These are phyloP conservation scores for Neocloeon triangulifer DNA, from an alignment of 1,140 invertebrate genomes.

Conservation along the genomic window DNA sequence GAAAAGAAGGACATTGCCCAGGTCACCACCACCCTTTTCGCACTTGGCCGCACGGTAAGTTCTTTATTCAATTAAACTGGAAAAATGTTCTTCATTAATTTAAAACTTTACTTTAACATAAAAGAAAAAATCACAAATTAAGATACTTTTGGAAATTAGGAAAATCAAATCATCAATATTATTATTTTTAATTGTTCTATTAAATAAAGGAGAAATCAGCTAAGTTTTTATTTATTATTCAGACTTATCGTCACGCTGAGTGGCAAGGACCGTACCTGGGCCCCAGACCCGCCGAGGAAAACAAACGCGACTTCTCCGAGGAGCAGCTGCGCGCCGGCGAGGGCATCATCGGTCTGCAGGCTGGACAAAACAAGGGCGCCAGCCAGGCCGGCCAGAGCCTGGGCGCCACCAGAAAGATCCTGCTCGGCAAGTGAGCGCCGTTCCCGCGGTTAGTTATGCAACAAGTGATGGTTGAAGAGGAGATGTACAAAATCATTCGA, in stretches of 20 bases:
- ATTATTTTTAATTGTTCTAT: constrained; percentile 8
- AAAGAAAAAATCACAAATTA: not conserved
- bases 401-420: constrained; percentile 65
- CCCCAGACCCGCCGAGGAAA: constrained; percentile 63
- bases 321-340: constrained; percentile 68
- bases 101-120: not conserved
- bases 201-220: constrained; percentile 3
- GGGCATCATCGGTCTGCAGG: constrained; percentile 71
- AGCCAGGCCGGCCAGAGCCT: constrained; percentile 74
- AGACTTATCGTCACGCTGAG: constrained; percentile 73
- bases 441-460: constrained; percentile 7
- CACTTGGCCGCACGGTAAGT: constrained; percentile 65
- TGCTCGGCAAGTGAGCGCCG: constrained; percentile 50
- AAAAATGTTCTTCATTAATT: too few species aligned
- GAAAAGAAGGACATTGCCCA: constrained; percentile 81
- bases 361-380: constrained; percentile 76
- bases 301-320: constrained; percentile 71
- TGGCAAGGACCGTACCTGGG: constrained; percentile 68
- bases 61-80: too few species aligned
- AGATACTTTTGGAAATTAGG: too few species aligned
- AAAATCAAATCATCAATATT: too few species aligned
- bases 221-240: too few species aligned
- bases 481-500: too few species aligned
- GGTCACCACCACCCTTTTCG: constrained; percentile 69
- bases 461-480: too few species aligned